phyloP scores from a whole-genome alignment of 2,888 invertebrate species.

The Ophion ventricosus region DNA sequence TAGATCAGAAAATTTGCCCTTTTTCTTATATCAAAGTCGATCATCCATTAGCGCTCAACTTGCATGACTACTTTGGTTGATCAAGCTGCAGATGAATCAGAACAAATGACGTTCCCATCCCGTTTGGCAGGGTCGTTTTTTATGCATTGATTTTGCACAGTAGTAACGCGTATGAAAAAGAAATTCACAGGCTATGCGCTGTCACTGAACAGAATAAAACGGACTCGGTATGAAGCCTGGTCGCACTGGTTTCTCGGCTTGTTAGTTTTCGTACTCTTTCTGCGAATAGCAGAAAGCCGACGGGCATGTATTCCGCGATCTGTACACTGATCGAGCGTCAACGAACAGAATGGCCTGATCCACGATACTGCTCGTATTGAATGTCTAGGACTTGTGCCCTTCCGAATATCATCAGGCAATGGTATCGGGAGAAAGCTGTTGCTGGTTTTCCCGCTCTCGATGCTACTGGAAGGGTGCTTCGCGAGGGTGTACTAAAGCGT shows the following conservation, averaged over 20 bases:
- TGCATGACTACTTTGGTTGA: too few relatives aligned
- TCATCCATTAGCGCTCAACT: too few relatives aligned
- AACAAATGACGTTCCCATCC: too few relatives aligned
- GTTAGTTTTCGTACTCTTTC: slow-evolving; percentile 37
- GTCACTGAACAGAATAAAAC: slow-evolving; percentile 36
- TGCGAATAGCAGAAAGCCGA: slow-evolving; percentile 42
- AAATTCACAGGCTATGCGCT: not conserved
- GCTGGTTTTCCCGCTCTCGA: slow-evolving; percentile 25
- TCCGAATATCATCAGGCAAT: not conserved
- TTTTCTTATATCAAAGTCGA: too few relatives aligned
- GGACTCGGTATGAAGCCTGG: slow-evolving; percentile 3
- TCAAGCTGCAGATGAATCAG: too few relatives aligned
- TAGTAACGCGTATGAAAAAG: not conserved
- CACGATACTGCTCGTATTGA: not conserved
- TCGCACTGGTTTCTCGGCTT: not conserved
- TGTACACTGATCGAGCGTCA: not conserved
- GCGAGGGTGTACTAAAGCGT: slow-evolving; percentile 51
- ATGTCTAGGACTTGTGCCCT: not conserved
- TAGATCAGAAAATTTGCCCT: too few relatives aligned
- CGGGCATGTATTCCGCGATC: slow-evolving; percentile 16
- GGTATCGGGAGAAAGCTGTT: slow-evolving; percentile 38
- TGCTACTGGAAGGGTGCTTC: slow-evolving; percentile 19
- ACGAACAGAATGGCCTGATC: not conserved
- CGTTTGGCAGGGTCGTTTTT: not conserved
- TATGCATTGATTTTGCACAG: slow-evolving; percentile 20